A percentile compares a stretch with the other conserved stretches of the same genome.
Evolutionary conservation across 2,888 invertebrate species (phyloP).

Genomic region (Limnephilus lunatus): DNA sequence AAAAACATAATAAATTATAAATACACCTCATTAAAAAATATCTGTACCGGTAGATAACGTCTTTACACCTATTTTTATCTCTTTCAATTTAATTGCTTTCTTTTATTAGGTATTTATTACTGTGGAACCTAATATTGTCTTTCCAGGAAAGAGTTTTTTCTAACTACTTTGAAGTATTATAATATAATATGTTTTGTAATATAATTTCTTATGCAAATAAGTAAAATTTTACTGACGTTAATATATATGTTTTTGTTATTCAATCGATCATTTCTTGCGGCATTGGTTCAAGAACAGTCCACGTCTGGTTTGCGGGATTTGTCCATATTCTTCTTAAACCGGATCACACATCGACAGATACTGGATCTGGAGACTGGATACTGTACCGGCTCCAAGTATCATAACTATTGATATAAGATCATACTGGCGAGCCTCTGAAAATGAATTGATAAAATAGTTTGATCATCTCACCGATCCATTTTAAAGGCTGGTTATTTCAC

Average conservation of each 20-base stretch:
- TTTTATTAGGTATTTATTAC: no score
- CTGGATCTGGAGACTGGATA: not conserved
- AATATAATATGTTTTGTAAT: no score
- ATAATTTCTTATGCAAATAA: no score
- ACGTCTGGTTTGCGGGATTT: slow-evolving; percentile 31
- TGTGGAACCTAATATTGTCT: no score
- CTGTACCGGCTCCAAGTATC: not conserved
- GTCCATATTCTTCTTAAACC: slow-evolving; percentile 46
- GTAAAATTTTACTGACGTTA: not conserved
- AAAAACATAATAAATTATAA: no score
- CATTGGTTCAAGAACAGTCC: not conserved
- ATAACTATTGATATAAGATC: not conserved
- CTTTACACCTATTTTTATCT: no score
- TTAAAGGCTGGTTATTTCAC: not conserved
- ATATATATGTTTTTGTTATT: not conserved
- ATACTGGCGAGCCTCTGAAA: not conserved
- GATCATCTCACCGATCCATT: not conserved
- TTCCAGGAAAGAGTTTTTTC: no score
- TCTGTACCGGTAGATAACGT: not conserved
- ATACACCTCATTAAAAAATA: not conserved
- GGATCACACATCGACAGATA: slow-evolving; percentile 45
- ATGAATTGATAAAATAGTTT: not conserved
- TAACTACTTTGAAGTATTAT: no score
- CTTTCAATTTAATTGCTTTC: no score
- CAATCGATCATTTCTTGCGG: slow-evolving; percentile 9